These are phyloP conservation scores for Adelges cooleyi DNA, from an alignment of 1,140 invertebrate species.

Conservation along the genomic window DNA sequence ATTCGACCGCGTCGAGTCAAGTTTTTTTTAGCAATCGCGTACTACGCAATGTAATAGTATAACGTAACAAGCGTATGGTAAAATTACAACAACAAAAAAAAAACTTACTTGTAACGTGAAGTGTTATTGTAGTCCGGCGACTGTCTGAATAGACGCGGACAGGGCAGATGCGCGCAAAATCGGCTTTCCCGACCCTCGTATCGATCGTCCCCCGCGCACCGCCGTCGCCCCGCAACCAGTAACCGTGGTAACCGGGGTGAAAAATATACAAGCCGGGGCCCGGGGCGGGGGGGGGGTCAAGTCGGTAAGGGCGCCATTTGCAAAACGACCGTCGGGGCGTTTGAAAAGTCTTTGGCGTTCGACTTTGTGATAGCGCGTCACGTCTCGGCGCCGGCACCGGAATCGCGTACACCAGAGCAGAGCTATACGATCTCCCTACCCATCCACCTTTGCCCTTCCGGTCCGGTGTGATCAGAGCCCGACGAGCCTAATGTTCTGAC, in stretches of 20 bases:
- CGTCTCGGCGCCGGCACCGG: background rate
- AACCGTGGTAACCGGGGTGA: slow-evolving; percentile 20
- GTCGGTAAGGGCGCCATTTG: background rate
- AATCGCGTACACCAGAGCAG: too few relatives aligned
- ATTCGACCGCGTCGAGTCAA: too few relatives aligned
- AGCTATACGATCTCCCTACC: too few relatives aligned
- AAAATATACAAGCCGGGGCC: slow-evolving; percentile 15
- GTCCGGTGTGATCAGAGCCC: too few relatives aligned
- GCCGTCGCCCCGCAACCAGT: background rate
- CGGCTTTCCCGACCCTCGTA: slow-evolving; percentile 26
- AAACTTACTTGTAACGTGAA: background rate
- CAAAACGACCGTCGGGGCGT: background rate
- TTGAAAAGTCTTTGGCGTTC: slow-evolving; percentile 8
- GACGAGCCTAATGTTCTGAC: too few relatives aligned
- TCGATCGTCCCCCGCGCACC: slow-evolving; percentile 24
- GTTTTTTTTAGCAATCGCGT: too few relatives aligned
- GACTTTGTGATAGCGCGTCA: background rate
- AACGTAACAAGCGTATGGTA: too few relatives aligned
- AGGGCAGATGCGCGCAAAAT: slow-evolving; percentile 28
- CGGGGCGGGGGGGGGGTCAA: background rate
- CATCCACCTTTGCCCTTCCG: too few relatives aligned
- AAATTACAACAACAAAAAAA: too few relatives aligned
- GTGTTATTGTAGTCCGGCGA: slow-evolving; percentile 3
- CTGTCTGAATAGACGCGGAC: background rate
- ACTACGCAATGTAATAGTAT: too few relatives aligned